These are phyloP conservation scores for Endomychus coccineus DNA, from an alignment of 2,888 invertebrate genomes.

Conservation along the genomic window DNA sequence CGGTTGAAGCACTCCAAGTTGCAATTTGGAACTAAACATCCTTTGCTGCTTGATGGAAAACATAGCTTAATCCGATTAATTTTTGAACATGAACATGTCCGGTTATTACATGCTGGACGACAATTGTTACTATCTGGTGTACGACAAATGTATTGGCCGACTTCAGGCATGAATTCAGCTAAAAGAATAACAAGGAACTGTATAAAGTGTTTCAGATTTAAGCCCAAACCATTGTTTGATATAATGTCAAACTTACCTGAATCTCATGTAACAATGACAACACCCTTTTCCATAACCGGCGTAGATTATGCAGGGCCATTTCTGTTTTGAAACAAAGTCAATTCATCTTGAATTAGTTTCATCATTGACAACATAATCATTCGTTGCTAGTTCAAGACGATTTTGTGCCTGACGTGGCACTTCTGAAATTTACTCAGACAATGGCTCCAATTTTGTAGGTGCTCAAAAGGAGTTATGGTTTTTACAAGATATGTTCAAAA, in stretches of 20 bases:
- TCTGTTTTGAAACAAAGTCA: too few relatives aligned
- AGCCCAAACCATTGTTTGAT: background rate
- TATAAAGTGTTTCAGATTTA: background rate
- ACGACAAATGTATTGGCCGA: slow-evolving; percentile 6
- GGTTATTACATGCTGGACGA: slow-evolving; percentile 6
- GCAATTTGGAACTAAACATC: background rate
- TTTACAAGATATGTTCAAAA: too few relatives aligned
- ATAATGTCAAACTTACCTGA: background rate
- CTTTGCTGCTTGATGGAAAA: background rate
- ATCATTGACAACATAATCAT: too few relatives aligned
- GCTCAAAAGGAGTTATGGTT: too few relatives aligned
- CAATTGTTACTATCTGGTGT: slow-evolving; percentile 1
- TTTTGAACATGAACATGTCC: slow-evolving; percentile 3
- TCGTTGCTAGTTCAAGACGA: too few relatives aligned
- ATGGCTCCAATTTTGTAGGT: too few relatives aligned
- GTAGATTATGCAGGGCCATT: slow-evolving; percentile 7
- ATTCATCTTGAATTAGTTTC: too few relatives aligned
- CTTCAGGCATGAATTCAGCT: background rate
- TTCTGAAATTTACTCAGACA: slow-evolving; percentile 2
- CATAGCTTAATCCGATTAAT: slow-evolving; percentile 2
- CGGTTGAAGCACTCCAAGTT: background rate
- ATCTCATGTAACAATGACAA: background rate
- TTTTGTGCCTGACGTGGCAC: too few relatives aligned
- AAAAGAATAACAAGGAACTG: slow-evolving; percentile 1
- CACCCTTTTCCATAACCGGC: slow-evolving; percentile 2